Evolutionary conservation across 2,113 vertebrate species (phyloP).

Genomic region (Siniperca chuatsi): DNA sequence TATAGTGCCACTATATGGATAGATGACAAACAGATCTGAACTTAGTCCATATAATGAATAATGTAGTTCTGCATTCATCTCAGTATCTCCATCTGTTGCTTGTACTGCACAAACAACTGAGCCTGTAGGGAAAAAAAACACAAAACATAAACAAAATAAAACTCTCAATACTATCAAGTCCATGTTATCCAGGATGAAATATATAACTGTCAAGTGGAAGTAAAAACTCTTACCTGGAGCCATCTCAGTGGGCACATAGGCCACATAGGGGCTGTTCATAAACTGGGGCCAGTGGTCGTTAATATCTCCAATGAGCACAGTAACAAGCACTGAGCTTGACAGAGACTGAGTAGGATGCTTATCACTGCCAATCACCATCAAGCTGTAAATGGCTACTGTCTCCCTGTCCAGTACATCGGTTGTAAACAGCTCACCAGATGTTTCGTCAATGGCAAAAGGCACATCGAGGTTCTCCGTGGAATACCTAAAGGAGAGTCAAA

Average conservation of each 20-base stretch:
- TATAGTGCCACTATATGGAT: constrained; percentile 75
- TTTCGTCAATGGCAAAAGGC: constrained; percentile 81
- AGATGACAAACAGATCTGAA: constrained; percentile 76
- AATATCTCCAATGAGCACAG: constrained; percentile 79
- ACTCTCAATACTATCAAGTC: not conserved
- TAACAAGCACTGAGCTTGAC: constrained; percentile 78
- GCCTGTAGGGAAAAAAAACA: constrained; percentile 61
- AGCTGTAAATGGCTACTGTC: constrained; percentile 66
- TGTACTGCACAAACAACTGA: constrained; percentile 79
- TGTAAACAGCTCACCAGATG: constrained; percentile 80
- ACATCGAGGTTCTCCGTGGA: constrained; percentile 65
- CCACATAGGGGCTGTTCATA: constrained; percentile 82
- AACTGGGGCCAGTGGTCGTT: constrained; percentile 84
- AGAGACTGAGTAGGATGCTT: constrained; percentile 71
- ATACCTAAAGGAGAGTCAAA: constrained; percentile 73
- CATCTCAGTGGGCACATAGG: constrained; percentile 74
- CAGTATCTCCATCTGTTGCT: constrained; percentile 80
- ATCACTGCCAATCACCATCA: constrained; percentile 78
- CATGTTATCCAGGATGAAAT: not conserved
- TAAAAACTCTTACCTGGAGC: constrained; percentile 73
- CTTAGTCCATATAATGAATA: constrained; percentile 79
- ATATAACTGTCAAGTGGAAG: not conserved
- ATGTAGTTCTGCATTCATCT: constrained; percentile 79
- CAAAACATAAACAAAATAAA: not conserved
- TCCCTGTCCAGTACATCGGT: constrained; percentile 81